Evolutionary conservation across 2,888 invertebrate species (phyloP).

Genomic region (Elegia similella): DNA sequence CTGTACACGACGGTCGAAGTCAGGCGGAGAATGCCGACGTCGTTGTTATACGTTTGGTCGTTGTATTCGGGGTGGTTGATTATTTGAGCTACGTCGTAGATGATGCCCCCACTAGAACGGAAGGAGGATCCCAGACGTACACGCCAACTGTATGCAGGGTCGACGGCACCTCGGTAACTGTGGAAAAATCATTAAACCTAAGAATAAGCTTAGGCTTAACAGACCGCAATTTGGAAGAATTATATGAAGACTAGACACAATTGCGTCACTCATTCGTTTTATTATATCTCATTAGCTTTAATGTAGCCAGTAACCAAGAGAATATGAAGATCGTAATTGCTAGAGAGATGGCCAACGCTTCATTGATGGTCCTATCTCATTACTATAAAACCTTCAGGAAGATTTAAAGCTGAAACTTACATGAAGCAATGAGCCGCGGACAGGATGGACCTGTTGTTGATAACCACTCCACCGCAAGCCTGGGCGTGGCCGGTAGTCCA

Average conservation of each 20-base stretch:
- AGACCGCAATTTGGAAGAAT: no score
- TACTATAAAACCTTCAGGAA: no score
- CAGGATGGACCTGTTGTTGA: slow-evolving; percentile 38
- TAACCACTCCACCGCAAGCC: slow-evolving; percentile 38
- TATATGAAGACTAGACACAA: no score
- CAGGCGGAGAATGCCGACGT: slow-evolving; percentile 28
- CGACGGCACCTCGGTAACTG: slow-evolving; percentile 12
- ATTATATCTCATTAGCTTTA: no score
- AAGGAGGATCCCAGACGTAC: slow-evolving; percentile 18
- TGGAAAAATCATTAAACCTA: neutral
- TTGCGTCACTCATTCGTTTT: no score
- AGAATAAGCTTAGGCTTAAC: no score
- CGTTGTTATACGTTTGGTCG: slow-evolving; percentile 34
- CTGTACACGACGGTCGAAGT: slow-evolving; percentile 38
- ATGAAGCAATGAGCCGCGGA: slow-evolving; percentile 41
- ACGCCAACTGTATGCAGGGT: slow-evolving; percentile 35
- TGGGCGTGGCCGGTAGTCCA: slow-evolving; percentile 24
- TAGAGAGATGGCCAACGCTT: no score
- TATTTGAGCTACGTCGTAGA: neutral
- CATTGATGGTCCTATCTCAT: no score
- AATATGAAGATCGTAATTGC: no score
- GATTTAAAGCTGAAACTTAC: no score
- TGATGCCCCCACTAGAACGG: slow-evolving; percentile 8
- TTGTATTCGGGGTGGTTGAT: slow-evolving; percentile 37
- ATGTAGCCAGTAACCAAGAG: no score